These are phyloP conservation scores for Colistium nudipinnis DNA, from an alignment of 2,113 vertebrate species.

Conservation along the genomic window DNA sequence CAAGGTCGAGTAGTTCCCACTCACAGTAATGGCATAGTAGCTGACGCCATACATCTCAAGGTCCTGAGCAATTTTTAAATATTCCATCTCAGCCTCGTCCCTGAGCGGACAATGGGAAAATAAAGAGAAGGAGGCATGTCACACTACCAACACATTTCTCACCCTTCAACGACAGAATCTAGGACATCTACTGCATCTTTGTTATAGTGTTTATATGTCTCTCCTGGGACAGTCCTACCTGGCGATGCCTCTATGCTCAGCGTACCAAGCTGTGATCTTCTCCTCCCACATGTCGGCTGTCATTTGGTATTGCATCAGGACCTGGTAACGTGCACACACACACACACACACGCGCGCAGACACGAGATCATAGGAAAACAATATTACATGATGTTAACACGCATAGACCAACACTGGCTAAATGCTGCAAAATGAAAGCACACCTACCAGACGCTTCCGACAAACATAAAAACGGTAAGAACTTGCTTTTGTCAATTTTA, in stretches of 20 bases:
- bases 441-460: background rate
- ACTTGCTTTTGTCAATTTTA: background rate
- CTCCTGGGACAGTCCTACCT: constrained; percentile 79
- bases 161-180: background rate
- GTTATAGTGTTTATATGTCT: background rate
- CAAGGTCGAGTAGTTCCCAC: constrained; percentile 52
- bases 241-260: constrained; percentile 91
- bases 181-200: background rate
- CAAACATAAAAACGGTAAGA: background rate
- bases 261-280: constrained; percentile 94
- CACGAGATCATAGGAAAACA: background rate
- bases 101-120: constrained; percentile 64
- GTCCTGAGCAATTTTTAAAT: constrained; percentile 93
- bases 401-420: background rate
- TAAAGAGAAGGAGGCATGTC: background rate
- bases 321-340: too few species aligned
- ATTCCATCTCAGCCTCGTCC: constrained; percentile 95
- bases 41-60: constrained; percentile 95
- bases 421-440: background rate
- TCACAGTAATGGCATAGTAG: constrained; percentile 91
- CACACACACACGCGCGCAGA: background rate
- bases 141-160: background rate
- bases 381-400: background rate
- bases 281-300: constrained; percentile 97
- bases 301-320: constrained; percentile 95